Conservation (phyloP, 23 tunicate species). For the Diplosoma virens region DNA sequence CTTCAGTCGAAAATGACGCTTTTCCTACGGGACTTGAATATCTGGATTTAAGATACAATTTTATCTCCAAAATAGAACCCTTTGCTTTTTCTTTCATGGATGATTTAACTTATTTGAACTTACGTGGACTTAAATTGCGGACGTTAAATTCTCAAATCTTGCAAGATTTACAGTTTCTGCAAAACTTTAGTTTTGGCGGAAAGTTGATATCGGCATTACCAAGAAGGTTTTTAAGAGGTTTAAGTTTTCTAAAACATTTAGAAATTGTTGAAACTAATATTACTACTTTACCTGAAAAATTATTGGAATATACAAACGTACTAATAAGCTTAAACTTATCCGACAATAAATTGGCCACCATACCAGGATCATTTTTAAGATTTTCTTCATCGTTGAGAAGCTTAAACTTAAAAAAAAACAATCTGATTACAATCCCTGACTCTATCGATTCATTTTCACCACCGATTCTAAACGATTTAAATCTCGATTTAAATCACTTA, state of each 20-base stretch:
- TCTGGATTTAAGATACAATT: constrained; percentile 3
- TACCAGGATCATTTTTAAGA: too few species aligned
- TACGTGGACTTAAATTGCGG: not conserved
- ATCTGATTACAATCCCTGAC: too few species aligned
- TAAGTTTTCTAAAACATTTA: not conserved
- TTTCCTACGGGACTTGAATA: not conserved
- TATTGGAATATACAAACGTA: too few species aligned
- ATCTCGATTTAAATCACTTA: too few species aligned
- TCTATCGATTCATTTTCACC: too few species aligned
- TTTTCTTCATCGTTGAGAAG: too few species aligned
- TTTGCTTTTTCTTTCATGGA: not conserved
- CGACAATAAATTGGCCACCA: too few species aligned
- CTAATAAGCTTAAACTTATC: too few species aligned
- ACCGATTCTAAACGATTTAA: too few species aligned
- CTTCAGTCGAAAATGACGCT: not conserved
- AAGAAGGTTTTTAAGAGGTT: not conserved
- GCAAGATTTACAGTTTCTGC: not conserved
- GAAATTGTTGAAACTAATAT: not conserved
- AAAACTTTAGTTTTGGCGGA: not conserved
- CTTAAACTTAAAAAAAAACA: too few species aligned
- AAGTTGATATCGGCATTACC: not conserved
- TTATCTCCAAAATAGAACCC: not conserved
- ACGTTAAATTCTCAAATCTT: not conserved
- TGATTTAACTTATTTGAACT: not conserved
- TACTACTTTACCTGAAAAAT: not conserved